These are phyloP conservation scores for Eleginops maclovinus DNA, from an alignment of 2,113 vertebrate genomes.

Conservation along the genomic window DNA sequence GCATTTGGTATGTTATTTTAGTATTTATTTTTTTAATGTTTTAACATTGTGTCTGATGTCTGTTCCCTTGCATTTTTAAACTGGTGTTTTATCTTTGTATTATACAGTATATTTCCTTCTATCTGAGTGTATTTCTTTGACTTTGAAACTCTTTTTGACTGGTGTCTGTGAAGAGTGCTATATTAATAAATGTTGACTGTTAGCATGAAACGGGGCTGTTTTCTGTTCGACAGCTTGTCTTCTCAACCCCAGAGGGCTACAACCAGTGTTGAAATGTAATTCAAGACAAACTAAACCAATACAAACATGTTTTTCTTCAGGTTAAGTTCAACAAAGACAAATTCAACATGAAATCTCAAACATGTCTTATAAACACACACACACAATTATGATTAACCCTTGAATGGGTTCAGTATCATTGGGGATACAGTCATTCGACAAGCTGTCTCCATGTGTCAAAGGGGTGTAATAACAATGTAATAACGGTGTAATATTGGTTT, in stretches of 20 bases:
- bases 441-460: too few relatives aligned
- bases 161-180: neutral
- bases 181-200: neutral
- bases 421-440: too few relatives aligned
- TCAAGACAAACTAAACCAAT: neutral
- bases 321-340: neutral
- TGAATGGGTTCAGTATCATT: too few relatives aligned
- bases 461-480: too few relatives aligned
- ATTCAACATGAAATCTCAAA: neutral
- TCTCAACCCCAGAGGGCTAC: neutral
- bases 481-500: too few relatives aligned
- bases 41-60: neutral
- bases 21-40: neutral
- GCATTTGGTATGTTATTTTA: neutral
- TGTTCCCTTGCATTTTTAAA: neutral
- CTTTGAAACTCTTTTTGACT: neutral
- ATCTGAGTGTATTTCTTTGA: neutral
- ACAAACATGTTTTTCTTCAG: neutral
- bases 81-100: neutral
- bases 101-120: neutral
- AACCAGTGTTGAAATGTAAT: neutral
- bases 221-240: constrained; percentile 35
- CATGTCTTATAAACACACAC: neutral
- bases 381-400: too few relatives aligned
- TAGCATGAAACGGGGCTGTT: constrained; percentile 23